These are phyloP conservation scores for Eustalomyia histrio DNA, from an alignment of 2,888 invertebrate genomes.

Conservation along the genomic window DNA sequence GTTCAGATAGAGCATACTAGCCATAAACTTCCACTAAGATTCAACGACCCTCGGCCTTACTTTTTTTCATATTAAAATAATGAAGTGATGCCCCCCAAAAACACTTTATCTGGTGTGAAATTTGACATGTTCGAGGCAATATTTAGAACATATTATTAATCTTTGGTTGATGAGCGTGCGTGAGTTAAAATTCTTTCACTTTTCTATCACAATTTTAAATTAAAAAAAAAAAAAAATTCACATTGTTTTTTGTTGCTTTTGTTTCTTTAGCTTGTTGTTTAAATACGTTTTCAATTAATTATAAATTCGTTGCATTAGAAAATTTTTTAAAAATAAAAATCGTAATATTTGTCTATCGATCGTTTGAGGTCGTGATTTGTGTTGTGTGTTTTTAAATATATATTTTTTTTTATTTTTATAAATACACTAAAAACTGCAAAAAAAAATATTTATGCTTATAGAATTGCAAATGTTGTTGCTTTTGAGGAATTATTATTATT, in stretches of 20 bases:
- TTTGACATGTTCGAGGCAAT: too few relatives aligned
- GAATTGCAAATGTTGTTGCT: constrained; percentile 2
- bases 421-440: constrained; percentile 7
- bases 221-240: constrained; percentile 1
- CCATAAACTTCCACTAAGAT: too few relatives aligned
- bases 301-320: constrained; percentile 21
- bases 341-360: constrained; percentile 31
- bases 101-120: too few relatives aligned
- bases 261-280: constrained; percentile 35
- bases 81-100: too few relatives aligned
- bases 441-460: background rate
- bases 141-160: too few relatives aligned
- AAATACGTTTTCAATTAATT: constrained; percentile 44
- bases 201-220: background rate
- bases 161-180: too few relatives aligned
- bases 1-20: too few relatives aligned
- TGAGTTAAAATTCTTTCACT: too few relatives aligned
- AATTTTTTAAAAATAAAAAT: constrained; percentile 3
- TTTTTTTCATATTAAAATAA: too few relatives aligned
- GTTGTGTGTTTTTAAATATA: constrained; percentile 1
- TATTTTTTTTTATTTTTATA: constrained; percentile 19
- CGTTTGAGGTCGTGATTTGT: constrained; percentile 36
- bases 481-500: constrained; percentile 12
- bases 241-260: background rate
- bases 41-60: too few relatives aligned